Evolutionary conservation across 2,888 invertebrate species (phyloP), one percentile per base, ranked within the genome.

Genomic region (Podotricha telesiphe): DNA sequence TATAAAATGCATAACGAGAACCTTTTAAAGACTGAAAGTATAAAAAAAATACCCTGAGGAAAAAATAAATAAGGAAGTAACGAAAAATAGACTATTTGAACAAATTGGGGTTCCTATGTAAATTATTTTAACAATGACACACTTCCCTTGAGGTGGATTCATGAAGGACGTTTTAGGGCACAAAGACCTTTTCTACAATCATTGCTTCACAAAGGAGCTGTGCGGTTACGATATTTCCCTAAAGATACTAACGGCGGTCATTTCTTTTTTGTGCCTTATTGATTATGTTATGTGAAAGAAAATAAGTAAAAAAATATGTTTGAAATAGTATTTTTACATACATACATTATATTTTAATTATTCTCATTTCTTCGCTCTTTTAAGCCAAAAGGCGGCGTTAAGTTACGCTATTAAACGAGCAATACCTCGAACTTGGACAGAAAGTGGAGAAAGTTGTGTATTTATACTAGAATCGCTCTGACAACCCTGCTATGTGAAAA

Each of bases 61-160:
- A n/a, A n/a, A n/a, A n/a, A n/a, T n/a, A n/a, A n/a, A n/a, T 6
- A 6, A 28, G 6, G 6, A 28, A 42, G 20, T 34, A 17, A 61
- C 34, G 47, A 47, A 47, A 0, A 4, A 11, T 17, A 47, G 45
- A 28, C 13, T 13, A 45, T 48, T 61, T 37, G 40, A 40, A 50
- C 22, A 58, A 58, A 50, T 66, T 66, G 17, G 22, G 17, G 37
- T 19, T 20, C 65, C 58, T 50, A 55, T 65, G 58, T 40, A 42
- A 66, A 66, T 50, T 66, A 50, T 65, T 66, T 42, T 42, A 58
- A 59, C 58, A 58, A 58, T 37, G 58, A 40, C 20, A 45, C 17
- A 19, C 48, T 58, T 65, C 67, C 45, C 61, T 45, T n/a, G 67
- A 50, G 59, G 40, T 28, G 20, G 61, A 61, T 59, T 45, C 59